Evolutionary conservation across 92 coral and sea anemone genomes (phyloP), one percentile per base, ranked within the genome.

Genomic region (Phymanthus crucifer): DNA sequence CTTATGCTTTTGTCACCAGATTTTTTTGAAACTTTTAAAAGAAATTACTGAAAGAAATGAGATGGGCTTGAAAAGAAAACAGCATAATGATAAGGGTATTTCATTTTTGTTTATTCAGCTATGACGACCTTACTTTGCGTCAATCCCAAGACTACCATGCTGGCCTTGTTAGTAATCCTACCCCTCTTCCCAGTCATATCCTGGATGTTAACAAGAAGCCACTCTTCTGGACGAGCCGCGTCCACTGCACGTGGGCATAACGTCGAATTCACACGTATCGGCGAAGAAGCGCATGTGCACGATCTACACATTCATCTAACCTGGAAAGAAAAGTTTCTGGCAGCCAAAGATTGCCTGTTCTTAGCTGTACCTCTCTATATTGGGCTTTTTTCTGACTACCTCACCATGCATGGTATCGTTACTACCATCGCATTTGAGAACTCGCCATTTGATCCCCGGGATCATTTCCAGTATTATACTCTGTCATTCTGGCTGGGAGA

Each of bases 371-470:
- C 79, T 24, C 37, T 81, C 10, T 72, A 24, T 52, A 72, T 81
- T 58, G 85, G 85, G 21, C 40, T 81, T 0, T 81, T 81, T 56
- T 56, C 79, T 2, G 78, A 81, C 43, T 81, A 81, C 37, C 33
- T 66, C 18, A 57, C 52, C 9, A 81, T 81, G 85, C 71, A 81
- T 2, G 85, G 57, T 37, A 40, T 81, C 31, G 40, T 81, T 12
- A 72, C 85, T 35, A 81, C 85, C 32, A 32, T 81, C 31, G 78
- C 79, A 14, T 81, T 81, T 33, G 71, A 72, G 37, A 81, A 81
- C 40, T 54, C 85, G 5, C 85, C 78, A 13, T 73, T 81, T 32
- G 85, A 81, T 40, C 79, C 85, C 19, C 46, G 85, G 13, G 65
- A 81, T 70, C 85, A 81, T 61, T 81, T 50, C 77, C 72, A 21